Percentiles rank a stretch among this genome's conserved stretches.
Evolutionary conservation across 2,113 vertebrate genomes (phyloP).

Genomic region (Sinocyclocheilus anophthalmus): DNA sequence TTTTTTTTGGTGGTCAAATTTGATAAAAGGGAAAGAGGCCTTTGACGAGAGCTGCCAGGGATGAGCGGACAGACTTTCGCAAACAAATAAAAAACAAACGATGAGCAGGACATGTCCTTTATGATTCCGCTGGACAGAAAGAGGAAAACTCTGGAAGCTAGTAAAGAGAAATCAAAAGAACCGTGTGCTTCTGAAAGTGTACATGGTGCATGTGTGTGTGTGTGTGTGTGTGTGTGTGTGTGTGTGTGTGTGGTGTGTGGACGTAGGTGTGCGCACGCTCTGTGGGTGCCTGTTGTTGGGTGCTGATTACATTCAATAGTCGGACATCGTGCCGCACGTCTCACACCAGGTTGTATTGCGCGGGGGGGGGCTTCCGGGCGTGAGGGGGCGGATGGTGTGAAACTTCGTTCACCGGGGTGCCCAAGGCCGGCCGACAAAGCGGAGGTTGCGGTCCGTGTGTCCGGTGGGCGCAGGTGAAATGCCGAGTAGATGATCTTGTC

Average conservation of each 20-base stretch:
- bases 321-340: constrained; percentile 46
- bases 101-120: constrained; percentile 4
- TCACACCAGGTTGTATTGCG: constrained; percentile 99
- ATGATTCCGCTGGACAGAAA: constrained; percentile 10
- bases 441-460: constrained; percentile 99
- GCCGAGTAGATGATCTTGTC: constrained; percentile 99
- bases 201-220: constrained; percentile 42
- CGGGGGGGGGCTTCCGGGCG: no score
- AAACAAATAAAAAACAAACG: constrained; percentile 47
- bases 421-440: no score
- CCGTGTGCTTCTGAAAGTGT: constrained; percentile 1
- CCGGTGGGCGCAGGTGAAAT: constrained; percentile 99
- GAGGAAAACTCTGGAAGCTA: constrained; percentile 48
- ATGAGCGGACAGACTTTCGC: constrained; percentile 66
- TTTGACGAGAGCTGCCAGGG: constrained; percentile 71
- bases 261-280: constrained; percentile 62
- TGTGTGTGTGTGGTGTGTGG: constrained; percentile 64
- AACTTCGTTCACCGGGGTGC: no score
- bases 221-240: constrained; percentile 48
- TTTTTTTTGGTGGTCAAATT: constrained; percentile 53
- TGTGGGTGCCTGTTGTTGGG: constrained; percentile 64
- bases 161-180: constrained; percentile 28
- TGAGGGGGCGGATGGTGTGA: no score
- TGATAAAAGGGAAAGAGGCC: constrained; percentile 44
- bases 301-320: constrained; percentile 70